A percentile compares a stretch with the other conserved stretches of the same genome.
Evolutionary conservation across 1,140 invertebrate species (phyloP).

Genomic region (Gonatopus flavifemur): DNA sequence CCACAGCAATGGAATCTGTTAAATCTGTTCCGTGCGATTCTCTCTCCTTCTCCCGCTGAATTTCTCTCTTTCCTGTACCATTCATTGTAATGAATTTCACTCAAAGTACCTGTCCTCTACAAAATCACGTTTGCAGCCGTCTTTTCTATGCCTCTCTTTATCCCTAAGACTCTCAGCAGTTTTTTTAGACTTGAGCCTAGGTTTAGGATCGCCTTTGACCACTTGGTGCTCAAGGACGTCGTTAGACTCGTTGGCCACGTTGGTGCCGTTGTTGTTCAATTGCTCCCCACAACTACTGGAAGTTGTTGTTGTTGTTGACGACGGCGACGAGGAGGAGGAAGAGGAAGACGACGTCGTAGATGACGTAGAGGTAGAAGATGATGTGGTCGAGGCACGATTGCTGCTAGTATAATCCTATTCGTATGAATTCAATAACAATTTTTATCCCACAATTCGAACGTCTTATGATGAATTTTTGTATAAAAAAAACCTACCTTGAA

Average conservation of each 20-base stretch:
- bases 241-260: constrained; percentile 35
- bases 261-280: constrained; percentile 30
- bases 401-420: constrained; percentile 52
- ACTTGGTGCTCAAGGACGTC: constrained; percentile 36
- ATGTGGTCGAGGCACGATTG: constrained; percentile 46
- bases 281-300: constrained; percentile 28
- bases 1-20: too few relatives aligned
- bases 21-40: too few relatives aligned
- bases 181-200: constrained; percentile 44
- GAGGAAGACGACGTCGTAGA: constrained; percentile 45
- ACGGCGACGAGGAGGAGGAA: too few relatives aligned
- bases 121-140: constrained; percentile 37
- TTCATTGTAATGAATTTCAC: constrained; percentile 7
- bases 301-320: too few relatives aligned
- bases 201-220: constrained; percentile 36
- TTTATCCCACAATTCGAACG: too few relatives aligned
- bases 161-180: constrained; percentile 42
- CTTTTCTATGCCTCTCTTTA: constrained; percentile 44
- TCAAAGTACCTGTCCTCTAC: constrained; percentile 51
- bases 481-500: constrained; percentile 64
- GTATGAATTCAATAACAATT: too few relatives aligned
- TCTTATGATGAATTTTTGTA: too few relatives aligned
- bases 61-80: neutral
- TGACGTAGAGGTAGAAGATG: constrained; percentile 36
- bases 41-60: neutral